Conservation (phyloP, 2,888 invertebrate species). For the Amphimallon solstitiale region DNA sequence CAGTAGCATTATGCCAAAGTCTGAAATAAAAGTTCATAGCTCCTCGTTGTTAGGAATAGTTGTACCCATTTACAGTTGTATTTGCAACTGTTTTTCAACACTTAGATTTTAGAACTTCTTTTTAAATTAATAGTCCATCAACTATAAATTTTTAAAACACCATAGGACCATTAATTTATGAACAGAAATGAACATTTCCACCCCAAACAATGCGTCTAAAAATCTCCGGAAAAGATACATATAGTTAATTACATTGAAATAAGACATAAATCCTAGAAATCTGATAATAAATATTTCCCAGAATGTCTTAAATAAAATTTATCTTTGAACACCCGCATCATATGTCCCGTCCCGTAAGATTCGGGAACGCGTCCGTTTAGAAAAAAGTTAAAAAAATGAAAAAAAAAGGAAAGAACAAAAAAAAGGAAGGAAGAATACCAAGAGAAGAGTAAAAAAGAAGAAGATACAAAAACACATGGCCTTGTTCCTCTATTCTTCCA, state of each 20-base stretch:
- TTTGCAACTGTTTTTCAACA: too few species aligned
- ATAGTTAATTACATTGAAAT: constrained; percentile 30
- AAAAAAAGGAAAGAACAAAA: constrained; percentile 28
- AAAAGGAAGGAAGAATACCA: constrained; percentile 21
- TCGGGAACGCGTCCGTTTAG: constrained; percentile 23
- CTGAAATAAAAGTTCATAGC: too few species aligned
- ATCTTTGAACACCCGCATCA: constrained; percentile 28
- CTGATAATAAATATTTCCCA: constrained; percentile 27
- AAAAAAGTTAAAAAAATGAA: constrained; percentile 25
- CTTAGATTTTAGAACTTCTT: too few species aligned
- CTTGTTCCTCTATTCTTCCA: constrained; percentile 32
- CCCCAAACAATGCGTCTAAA: too few species aligned
- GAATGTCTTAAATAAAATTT: constrained; percentile 26
- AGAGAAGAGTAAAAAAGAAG: constrained; percentile 6
- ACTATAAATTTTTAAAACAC: too few species aligned
- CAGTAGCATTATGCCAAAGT: too few species aligned
- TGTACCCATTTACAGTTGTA: too few species aligned
- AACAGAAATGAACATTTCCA: too few species aligned
- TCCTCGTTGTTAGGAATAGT: too few species aligned
- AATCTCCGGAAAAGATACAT: not conserved
- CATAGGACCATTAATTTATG: too few species aligned
- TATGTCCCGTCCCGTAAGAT: constrained; percentile 25
- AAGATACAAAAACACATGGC: constrained; percentile 6
- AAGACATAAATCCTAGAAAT: constrained; percentile 21
- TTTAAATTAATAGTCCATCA: too few species aligned